Evolutionary conservation across 2,888 invertebrate species (phyloP).

Genomic region (Lamellibrachia satsuma): DNA sequence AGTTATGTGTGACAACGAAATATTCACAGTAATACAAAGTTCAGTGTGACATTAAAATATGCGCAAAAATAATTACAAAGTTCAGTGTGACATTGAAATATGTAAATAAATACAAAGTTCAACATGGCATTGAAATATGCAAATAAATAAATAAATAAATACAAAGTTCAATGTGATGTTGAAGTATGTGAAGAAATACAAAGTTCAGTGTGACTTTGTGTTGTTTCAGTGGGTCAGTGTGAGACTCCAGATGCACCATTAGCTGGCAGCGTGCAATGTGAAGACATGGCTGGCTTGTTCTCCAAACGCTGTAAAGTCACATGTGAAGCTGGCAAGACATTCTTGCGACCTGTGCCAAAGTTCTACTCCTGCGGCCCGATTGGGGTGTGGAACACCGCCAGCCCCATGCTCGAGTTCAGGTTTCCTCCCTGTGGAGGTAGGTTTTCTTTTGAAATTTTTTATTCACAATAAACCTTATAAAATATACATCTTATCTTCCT

Average conservation of each 20-base stretch:
- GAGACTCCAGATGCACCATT: background rate
- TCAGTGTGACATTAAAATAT: background rate
- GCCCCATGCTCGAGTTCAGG: background rate
- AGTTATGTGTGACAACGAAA: background rate
- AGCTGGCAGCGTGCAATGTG: background rate
- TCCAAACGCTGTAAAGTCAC: constrained; percentile 19
- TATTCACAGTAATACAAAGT: background rate
- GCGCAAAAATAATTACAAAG: too few species aligned
- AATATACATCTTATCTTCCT: too few species aligned
- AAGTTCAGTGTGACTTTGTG: background rate
- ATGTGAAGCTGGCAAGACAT: background rate
- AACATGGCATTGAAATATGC: too few species aligned
- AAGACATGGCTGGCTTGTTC: background rate
- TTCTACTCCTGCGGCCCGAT: constrained; percentile 17
- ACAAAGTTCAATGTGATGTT: too few species aligned
- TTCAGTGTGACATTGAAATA: too few species aligned
- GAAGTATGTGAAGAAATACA: too few species aligned
- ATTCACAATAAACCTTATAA: too few species aligned
- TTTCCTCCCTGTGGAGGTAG: constrained; percentile 20
- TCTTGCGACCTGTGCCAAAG: constrained; percentile 23
- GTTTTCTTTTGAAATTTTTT: background rate
- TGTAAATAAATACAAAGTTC: too few species aligned
- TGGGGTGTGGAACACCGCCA: constrained; percentile 18
- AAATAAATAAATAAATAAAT: background rate
- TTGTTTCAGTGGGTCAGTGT: constrained; percentile 14